A percentile compares a stretch with the other conserved stretches of the same genome.
These are phyloP conservation scores for Drosophila pruinosa DNA, from an alignment of 1,140 invertebrate genomes.

Conservation along the genomic window DNA sequence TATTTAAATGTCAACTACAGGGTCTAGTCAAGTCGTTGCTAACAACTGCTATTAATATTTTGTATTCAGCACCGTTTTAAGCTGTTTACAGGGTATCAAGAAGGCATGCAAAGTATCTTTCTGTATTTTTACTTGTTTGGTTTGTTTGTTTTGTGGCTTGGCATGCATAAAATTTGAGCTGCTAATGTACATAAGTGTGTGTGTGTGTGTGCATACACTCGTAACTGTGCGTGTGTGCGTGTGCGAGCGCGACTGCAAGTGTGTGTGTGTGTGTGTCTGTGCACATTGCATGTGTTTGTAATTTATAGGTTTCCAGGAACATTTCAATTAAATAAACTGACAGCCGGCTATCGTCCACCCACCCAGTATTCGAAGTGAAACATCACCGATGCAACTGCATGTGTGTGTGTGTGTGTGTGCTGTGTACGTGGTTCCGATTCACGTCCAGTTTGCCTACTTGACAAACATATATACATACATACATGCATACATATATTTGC, in stretches of 20 bases:
- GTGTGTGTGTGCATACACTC: background rate
- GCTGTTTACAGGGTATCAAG: slow-evolving; percentile 12
- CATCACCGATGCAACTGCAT: background rate
- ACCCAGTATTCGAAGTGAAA: slow-evolving; percentile 18
- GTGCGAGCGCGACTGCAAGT: background rate
- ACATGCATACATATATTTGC: slow-evolving; percentile 14
- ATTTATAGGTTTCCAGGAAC: slow-evolving; percentile 72
- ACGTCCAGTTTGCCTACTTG: slow-evolving; percentile 20
- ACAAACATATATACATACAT: slow-evolving; percentile 22
- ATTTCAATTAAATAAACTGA: slow-evolving; percentile 79
- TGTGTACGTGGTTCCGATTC: slow-evolving; percentile 8
- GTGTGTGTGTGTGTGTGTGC: background rate
- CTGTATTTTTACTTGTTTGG: slow-evolving; percentile 18
- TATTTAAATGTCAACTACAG: background rate
- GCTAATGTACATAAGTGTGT: slow-evolving; percentile 54
- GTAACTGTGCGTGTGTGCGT: background rate
- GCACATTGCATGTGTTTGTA: slow-evolving; percentile 52
- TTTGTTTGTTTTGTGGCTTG: slow-evolving; percentile 47
- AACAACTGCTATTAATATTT: no score
- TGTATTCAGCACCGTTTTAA: background rate
- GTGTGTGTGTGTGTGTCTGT: slow-evolving; percentile 16
- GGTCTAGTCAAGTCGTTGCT: no score
- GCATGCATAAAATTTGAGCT: slow-evolving; percentile 57
- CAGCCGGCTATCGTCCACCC: slow-evolving; percentile 40
- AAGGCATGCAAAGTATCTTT: background rate